Conservation (phyloP, 2,113 vertebrate species). For the Grantiella picta region DNA sequence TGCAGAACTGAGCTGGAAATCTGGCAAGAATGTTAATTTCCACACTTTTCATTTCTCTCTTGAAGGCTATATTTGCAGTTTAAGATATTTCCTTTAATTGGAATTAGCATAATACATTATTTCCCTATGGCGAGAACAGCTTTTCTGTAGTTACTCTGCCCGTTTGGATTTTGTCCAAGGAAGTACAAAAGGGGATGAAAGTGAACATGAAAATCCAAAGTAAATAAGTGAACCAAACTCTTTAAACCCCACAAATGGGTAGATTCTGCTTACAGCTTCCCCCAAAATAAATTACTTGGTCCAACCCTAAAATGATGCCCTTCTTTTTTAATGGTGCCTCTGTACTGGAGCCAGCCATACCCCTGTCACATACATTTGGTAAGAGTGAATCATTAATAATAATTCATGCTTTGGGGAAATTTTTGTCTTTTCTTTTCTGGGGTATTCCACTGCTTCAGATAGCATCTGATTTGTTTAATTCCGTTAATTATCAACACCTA, state of each 20-base stretch:
- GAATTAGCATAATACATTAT: conserved; percentile 71
- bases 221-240: conserved; percentile 27
- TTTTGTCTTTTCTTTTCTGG: background rate
- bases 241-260: background rate
- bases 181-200: conserved; percentile 56
- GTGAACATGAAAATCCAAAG: conserved; percentile 32
- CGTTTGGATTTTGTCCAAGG: conserved; percentile 44
- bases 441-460: background rate
- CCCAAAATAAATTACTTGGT: background rate
- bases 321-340: background rate
- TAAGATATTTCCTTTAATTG: conserved; percentile 63
- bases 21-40: conserved; percentile 66
- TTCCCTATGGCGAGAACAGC: conserved; percentile 62
- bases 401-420: background rate
- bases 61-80: conserved; percentile 64
- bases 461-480: background rate
- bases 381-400: background rate
- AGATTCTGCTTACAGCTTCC: background rate
- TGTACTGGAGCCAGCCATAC: background rate
- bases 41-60: conserved; percentile 63
- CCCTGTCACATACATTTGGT: background rate
- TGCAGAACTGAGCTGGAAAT: conserved; percentile 56
- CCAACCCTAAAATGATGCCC: background rate
- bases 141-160: conserved; percentile 53
- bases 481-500: background rate